These are phyloP conservation scores for Drosophila melanocephala DNA, from an alignment of 2,888 invertebrate genomes.

Conservation along the genomic window DNA sequence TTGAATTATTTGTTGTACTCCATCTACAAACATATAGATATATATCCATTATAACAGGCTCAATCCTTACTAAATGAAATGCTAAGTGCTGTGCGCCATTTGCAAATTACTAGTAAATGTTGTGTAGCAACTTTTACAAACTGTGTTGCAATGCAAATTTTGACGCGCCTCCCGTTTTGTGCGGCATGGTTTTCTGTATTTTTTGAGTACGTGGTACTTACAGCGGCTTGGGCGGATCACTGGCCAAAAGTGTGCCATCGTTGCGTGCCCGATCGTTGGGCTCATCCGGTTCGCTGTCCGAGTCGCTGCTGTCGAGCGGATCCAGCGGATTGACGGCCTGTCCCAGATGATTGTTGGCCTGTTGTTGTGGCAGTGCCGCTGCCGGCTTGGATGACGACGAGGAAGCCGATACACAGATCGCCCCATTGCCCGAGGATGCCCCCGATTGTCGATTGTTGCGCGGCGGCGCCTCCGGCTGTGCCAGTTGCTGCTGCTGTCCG, in stretches of 20 bases:
- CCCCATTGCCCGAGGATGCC: slow-evolving; percentile 71
- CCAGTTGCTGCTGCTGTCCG: slow-evolving; percentile 78
- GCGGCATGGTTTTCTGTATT: slow-evolving; percentile 13
- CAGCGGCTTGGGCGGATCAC: slow-evolving; percentile 98
- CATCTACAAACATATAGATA: neutral
- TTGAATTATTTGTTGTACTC: neutral
- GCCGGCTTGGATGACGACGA: slow-evolving; percentile 80
- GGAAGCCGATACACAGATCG: slow-evolving; percentile 67
- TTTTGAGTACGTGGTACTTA: slow-evolving; percentile 87
- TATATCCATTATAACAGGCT: slow-evolving; percentile 3
- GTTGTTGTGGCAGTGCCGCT: slow-evolving; percentile 83
- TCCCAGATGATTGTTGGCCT: slow-evolving; percentile 85
- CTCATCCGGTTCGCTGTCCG: slow-evolving; percentile 93
- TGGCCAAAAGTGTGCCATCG: slow-evolving; percentile 97
- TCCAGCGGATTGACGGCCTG: slow-evolving; percentile 88
- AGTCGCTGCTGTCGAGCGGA: slow-evolving; percentile 91
- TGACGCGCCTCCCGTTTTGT: slow-evolving; percentile 55
- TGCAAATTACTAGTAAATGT: slow-evolving; percentile 7
- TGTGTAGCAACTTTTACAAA: slow-evolving; percentile 4
- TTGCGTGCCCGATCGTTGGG: slow-evolving; percentile 92
- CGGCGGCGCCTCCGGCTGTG: slow-evolving; percentile 90
- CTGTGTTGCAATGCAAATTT: slow-evolving; percentile 14
- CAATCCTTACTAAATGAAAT: neutral
- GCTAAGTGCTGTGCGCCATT: slow-evolving; percentile 22
- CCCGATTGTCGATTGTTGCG: slow-evolving; percentile 87